Evolutionary conservation across 2,113 vertebrate species (phyloP).

Genomic region (Motacilla alba): DNA sequence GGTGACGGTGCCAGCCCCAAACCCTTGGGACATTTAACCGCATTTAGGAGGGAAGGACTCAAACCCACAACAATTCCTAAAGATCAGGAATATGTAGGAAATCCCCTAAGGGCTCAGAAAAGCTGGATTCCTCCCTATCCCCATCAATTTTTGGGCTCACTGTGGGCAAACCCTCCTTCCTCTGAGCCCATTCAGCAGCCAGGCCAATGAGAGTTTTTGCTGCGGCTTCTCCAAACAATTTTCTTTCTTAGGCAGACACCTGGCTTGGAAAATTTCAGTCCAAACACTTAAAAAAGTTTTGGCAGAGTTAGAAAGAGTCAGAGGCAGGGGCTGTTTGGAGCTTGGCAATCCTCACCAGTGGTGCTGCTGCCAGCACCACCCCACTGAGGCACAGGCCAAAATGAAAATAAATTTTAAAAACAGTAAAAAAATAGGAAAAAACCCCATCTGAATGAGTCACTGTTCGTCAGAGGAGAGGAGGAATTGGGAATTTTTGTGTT

Average conservation of each 20-base stretch:
- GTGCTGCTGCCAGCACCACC: background rate
- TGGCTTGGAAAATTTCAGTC: background rate
- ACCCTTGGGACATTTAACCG: background rate
- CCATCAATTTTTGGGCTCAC: background rate
- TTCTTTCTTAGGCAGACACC: background rate
- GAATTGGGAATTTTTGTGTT: background rate
- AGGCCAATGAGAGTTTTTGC: background rate
- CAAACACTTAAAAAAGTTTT: background rate
- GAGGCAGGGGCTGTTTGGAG: background rate
- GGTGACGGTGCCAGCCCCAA: fast-evolving
- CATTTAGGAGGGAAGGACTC: background rate
- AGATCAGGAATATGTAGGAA: background rate
- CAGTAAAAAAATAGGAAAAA: background rate
- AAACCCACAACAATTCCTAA: background rate
- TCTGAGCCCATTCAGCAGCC: background rate
- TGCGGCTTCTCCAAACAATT: background rate
- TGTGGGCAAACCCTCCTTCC: fast-evolving
- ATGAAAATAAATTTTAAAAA: background rate
- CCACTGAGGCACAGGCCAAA: background rate
- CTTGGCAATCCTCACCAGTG: background rate
- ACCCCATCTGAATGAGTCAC: background rate
- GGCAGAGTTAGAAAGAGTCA: background rate
- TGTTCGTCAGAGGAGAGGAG: background rate
- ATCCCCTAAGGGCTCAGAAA: background rate
- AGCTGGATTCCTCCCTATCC: fast-evolving